Conservation (phyloP, 2,113 vertebrate species). For the Thunnus maccoyii region DNA sequence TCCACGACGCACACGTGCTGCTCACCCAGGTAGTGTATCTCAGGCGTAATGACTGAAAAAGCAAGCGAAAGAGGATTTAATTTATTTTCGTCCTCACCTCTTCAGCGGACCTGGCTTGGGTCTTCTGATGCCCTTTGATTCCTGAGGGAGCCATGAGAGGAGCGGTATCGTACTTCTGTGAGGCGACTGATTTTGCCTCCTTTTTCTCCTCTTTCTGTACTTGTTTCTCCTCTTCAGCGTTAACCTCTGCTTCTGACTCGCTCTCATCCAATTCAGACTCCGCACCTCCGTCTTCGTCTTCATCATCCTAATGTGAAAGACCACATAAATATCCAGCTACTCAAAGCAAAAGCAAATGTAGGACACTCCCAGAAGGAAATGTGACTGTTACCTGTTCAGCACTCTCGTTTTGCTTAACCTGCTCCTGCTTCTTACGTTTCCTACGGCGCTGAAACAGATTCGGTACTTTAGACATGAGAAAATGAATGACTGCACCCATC, state of each 20-base stretch:
- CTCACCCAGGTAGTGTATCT: no score
- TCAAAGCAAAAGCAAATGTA: background rate
- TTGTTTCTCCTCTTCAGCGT: conserved; percentile 54
- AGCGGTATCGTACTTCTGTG: conserved; percentile 7
- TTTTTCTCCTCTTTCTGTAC: conserved; percentile 55
- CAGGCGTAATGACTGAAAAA: background rate
- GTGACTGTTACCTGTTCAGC: conserved; percentile 69
- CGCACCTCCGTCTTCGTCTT: conserved; percentile 68
- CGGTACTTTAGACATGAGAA: conserved; percentile 8
- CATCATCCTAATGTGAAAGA: conserved; percentile 61
- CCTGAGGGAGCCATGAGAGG: conserved; percentile 33
- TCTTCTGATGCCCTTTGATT: conserved; percentile 57
- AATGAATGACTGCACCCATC: background rate
- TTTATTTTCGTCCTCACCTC: conserved; percentile 59
- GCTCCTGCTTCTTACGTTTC: conserved; percentile 79
- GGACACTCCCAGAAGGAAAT: background rate
- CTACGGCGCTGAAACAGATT: conserved; percentile 73
- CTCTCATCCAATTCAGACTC: conserved; percentile 80
- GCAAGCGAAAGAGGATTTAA: background rate
- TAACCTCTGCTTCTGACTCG: conserved; percentile 71
- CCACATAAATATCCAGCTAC: background rate
- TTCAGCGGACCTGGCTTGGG: conserved; percentile 56
- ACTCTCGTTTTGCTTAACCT: conserved; percentile 65
- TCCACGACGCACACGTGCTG: no score
- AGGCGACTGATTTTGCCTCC: conserved; percentile 22